phyloP scores from a whole-genome alignment of 1,140 invertebrate genomes.

The Eupristina koningsbergeri region DNA sequence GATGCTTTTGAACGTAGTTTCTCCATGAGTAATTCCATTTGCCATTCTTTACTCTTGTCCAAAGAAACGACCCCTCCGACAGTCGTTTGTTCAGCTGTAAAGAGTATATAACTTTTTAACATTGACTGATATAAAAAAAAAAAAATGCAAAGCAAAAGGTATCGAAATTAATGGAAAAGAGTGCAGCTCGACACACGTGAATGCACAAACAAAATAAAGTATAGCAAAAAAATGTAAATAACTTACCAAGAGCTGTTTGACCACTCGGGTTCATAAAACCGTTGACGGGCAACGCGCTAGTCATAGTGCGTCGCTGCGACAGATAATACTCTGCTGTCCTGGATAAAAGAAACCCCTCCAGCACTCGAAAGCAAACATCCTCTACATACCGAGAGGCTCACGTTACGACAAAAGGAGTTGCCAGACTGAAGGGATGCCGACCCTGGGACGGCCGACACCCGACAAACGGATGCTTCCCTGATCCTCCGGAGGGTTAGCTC shows the following conservation, averaged over 20 bases:
- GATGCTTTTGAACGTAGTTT: constrained; percentile 86
- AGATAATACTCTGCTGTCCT: not conserved
- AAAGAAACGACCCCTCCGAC: constrained; percentile 58
- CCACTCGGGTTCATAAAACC: constrained; percentile 69
- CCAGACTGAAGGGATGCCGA: not conserved
- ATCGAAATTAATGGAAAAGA: too few species aligned
- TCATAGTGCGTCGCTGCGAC: constrained; percentile 52
- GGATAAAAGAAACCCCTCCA: not conserved
- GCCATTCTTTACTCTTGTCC: constrained; percentile 81
- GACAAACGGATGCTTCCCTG: too few species aligned
- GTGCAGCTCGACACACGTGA: too few species aligned
- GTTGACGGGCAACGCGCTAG: constrained; percentile 56
- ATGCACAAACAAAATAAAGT: not conserved
- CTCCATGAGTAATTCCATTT: constrained; percentile 90
- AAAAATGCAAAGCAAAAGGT: too few species aligned
- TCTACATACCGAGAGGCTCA: constrained; percentile 18
- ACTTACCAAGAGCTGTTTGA: constrained; percentile 67
- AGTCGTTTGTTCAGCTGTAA: constrained; percentile 64
- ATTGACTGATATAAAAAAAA: too few species aligned
- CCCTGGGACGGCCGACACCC: not conserved
- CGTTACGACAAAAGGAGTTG: not conserved
- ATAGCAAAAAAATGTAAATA: not conserved
- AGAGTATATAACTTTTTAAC: not conserved
- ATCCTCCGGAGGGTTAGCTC: not conserved
- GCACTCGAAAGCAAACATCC: constrained; percentile 20